Evolutionary conservation across 1,140 invertebrate genomes (phyloP).

Genomic region (Caenorhabditis remanei): DNA sequence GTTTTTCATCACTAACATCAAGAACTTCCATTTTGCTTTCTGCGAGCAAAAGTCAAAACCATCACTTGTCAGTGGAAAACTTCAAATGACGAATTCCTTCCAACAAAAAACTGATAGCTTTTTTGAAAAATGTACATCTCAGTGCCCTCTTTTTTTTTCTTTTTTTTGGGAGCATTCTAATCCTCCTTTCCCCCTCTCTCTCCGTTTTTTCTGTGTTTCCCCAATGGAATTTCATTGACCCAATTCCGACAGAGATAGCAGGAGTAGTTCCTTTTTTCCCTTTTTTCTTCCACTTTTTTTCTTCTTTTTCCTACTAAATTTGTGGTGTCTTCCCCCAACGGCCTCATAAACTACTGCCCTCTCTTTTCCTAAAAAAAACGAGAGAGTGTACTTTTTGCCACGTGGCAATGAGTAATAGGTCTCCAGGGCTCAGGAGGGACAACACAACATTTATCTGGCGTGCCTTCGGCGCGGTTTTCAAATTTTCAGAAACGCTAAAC

Average conservation of each 20-base stretch:
- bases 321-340: not conserved
- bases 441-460: too few relatives aligned
- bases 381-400: not conserved
- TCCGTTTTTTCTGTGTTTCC: too few relatives aligned
- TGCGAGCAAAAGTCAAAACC: too few relatives aligned
- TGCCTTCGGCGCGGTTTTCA: too few relatives aligned
- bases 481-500: too few relatives aligned
- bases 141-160: not conserved
- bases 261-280: not conserved
- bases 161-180: not conserved
- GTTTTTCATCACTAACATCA: not conserved
- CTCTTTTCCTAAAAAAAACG: not conserved
- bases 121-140: slow-evolving; percentile 10
- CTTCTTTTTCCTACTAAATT: not conserved
- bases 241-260: not conserved
- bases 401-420: not conserved
- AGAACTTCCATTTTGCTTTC: not conserved
- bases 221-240: slow-evolving; percentile 54
- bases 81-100: not conserved
- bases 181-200: not conserved
- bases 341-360: slow-evolving; percentile 17
- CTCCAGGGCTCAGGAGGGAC: too few relatives aligned
- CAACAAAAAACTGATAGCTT: not conserved
- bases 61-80: not conserved
- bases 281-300: slow-evolving; percentile 1